Base-by-base conservation (phyloP, 35 echinoderm and acorn worm species). In the Apostichopus parvimensis region DNA sequence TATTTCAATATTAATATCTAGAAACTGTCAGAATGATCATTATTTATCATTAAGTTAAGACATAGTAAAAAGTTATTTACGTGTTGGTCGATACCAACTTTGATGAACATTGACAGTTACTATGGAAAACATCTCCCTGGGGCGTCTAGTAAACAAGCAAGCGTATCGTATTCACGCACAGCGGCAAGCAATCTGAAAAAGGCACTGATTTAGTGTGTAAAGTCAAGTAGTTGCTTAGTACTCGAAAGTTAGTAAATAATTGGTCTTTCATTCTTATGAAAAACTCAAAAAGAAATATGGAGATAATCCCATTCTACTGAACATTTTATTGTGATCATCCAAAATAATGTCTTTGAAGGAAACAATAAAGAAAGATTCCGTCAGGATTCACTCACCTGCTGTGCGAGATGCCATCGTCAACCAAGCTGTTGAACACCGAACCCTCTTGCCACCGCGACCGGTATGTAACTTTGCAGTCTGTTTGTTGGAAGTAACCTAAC, bases 351-450 rank as follows among this genome's bases (percentile, higher is more conserved):
- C 12, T 58, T 17, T 14, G 20, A 84, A n/a, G 81, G 56, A 84
- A 20, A 84, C 14, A 18, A 56, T 17, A 14, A 59, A 25, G 22
- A 10, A 17, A 59, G 57, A 84, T 58, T 58, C 55, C 4, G 72
- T 94, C 8, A 94, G 82, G 62, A 78, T 94, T 79, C 94, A 94
- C 87, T 92, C 94, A 56, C 94, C 73, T 53, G 90, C 76, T 87
- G 55, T 92, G 18, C 90, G 90, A 23, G 94, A 94, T 6, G 82
- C 53, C 26, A 79, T 94, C 28, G 77, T 94, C 25, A 90, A 91
- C 5, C 90, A 94, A 79, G 90, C 92, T 23, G 34, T 54, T 20
- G 92, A 93, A 4, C 53, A 87, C 77, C 61, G 76, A 87, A 86
- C 60, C 2, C 80, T 26, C 18, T 21, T 77, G 57, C 81, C 81